A percentile compares a stretch with the other conserved stretches of the same genome.
Conservation (phyloP, 2,113 vertebrate species). For the Promerops cafer region DNA sequence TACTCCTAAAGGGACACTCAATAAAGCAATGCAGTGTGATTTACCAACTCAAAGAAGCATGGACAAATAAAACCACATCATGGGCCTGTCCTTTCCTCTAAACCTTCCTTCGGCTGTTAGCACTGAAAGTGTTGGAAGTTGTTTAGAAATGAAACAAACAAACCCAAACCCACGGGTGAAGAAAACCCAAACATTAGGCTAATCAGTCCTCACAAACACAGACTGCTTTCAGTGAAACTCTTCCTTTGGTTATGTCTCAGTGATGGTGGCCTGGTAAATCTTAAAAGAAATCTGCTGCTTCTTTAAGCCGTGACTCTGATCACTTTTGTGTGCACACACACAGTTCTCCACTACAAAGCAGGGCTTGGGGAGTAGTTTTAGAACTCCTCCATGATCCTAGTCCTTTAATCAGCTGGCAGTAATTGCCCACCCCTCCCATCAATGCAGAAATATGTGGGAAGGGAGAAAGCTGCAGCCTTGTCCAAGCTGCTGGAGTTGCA, state of each 20-base stretch:
- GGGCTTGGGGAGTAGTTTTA: background rate
- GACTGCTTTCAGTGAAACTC: background rate
- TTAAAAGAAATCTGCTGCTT: background rate
- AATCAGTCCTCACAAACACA: background rate
- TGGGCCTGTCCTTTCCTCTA: background rate
- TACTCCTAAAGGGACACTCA: conserved; percentile 50
- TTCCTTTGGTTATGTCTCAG: background rate
- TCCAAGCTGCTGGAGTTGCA: background rate
- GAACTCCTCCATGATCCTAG: background rate
- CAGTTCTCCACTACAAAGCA: background rate
- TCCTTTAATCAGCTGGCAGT: background rate
- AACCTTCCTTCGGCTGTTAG: background rate
- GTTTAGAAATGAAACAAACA: background rate
- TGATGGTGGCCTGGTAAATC: background rate
- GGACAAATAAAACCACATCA: conserved; percentile 25
- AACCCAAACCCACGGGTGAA: background rate
- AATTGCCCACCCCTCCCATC: background rate
- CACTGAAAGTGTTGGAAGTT: background rate
- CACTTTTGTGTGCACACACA: background rate
- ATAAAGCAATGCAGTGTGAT: conserved; percentile 50
- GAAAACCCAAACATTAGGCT: background rate
- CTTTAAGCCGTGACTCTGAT: background rate
- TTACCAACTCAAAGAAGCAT: conserved; percentile 49
- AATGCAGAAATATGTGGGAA: background rate
- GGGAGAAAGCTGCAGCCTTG: background rate